Percentiles rank a stretch among this genome's conserved stretches.
Evolutionary conservation across 1,140 invertebrate genomes (phyloP).

Genomic region (Mercenaria mercenaria): DNA sequence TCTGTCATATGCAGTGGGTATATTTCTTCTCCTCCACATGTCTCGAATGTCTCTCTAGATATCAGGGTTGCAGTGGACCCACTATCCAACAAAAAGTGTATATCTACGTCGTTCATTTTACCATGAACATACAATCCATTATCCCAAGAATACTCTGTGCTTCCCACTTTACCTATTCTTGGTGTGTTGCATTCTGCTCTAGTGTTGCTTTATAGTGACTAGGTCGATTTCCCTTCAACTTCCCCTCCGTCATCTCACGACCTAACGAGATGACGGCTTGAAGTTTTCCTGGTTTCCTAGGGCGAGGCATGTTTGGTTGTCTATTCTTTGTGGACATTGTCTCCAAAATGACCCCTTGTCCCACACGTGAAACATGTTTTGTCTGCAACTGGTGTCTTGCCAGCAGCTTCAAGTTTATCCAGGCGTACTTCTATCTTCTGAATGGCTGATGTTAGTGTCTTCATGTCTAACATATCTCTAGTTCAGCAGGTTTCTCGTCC

Average conservation of each 20-base stretch:
- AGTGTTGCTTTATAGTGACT: background rate
- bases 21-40: background rate
- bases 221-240: background rate
- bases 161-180: background rate
- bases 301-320: background rate
- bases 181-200: background rate
- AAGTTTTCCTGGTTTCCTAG: conserved; percentile 4
- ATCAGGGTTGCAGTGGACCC: background rate
- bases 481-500: background rate
- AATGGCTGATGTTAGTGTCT: background rate
- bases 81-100: background rate
- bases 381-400: background rate
- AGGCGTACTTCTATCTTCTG: background rate
- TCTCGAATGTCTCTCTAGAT: conserved; percentile 7
- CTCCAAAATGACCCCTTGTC: background rate
- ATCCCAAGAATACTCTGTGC: background rate
- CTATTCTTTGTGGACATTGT: background rate
- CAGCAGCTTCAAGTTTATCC: background rate
- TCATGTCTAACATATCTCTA: background rate
- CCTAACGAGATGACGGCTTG: conserved; percentile 6
- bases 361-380: conserved; percentile 14
- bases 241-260: background rate
- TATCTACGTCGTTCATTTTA: background rate
- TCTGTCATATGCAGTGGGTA: too few relatives aligned
- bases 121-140: background rate